These are phyloP conservation scores for Abscondita cerata DNA, from an alignment of 2,888 invertebrate genomes.

Conservation along the genomic window DNA sequence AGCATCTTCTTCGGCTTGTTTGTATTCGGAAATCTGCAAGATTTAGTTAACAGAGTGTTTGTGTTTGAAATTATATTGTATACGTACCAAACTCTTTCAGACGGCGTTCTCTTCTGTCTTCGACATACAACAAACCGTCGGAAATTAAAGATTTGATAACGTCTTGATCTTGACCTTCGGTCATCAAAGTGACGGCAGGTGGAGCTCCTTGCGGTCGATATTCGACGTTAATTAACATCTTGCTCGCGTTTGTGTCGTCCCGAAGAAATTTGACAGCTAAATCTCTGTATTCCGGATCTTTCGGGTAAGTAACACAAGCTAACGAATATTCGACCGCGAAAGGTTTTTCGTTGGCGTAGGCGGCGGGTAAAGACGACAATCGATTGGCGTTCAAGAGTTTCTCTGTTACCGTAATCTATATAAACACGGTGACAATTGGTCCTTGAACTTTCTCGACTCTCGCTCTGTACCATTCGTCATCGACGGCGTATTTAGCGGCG, in stretches of 20 bases:
- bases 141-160: slow-evolving; percentile 80
- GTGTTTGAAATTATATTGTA: too few relatives aligned
- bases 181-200: slow-evolving; percentile 62
- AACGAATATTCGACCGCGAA: slow-evolving; percentile 88
- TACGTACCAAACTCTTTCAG: slow-evolving; percentile 75
- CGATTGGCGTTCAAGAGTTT: slow-evolving; percentile 71
- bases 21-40: slow-evolving; percentile 75
- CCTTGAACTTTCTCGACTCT: slow-evolving; percentile 84
- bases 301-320: slow-evolving; percentile 83
- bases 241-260: slow-evolving; percentile 73
- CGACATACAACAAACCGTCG: slow-evolving; percentile 86
- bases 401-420: slow-evolving; percentile 96
- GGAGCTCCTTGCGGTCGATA: slow-evolving; percentile 67
- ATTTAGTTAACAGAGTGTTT: too few relatives aligned
- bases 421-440: slow-evolving; percentile 81
- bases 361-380: slow-evolving; percentile 83
- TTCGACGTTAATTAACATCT: slow-evolving; percentile 84
- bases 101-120: slow-evolving; percentile 78
- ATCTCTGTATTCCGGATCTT: slow-evolving; percentile 84
- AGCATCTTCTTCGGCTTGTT: slow-evolving; percentile 85
- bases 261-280: slow-evolving; percentile 68
- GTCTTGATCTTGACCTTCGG: slow-evolving; percentile 71
- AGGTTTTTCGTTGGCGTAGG: slow-evolving; percentile 75
- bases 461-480: slow-evolving; percentile 96
- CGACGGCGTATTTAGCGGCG: slow-evolving; percentile 90